Evolutionary conservation across 2,888 invertebrate species (phyloP).

Genomic region (Elysia crispata): DNA sequence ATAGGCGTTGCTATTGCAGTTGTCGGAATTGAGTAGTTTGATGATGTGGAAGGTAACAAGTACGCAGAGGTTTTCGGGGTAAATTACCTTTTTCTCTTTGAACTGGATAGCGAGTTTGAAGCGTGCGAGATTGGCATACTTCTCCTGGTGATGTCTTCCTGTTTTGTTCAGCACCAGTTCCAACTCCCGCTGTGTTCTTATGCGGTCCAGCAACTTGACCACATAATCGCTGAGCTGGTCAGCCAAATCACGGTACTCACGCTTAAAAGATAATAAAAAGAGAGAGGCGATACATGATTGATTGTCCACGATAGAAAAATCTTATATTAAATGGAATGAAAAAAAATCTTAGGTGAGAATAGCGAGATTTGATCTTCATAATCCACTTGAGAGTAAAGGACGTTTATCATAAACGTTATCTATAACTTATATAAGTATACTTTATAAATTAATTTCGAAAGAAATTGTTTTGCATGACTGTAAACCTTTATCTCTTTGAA

Average conservation of each 20-base stretch:
- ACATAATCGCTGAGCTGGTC: conserved; percentile 74
- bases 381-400: too few relatives aligned
- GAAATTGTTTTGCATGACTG: too few relatives aligned
- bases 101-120: conserved; percentile 73
- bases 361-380: too few relatives aligned
- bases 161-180: conserved; percentile 74
- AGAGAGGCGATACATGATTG: too few relatives aligned
- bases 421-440: too few relatives aligned
- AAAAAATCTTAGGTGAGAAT: too few relatives aligned
- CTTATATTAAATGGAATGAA: not conserved
- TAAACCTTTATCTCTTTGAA: too few relatives aligned
- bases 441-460: too few relatives aligned
- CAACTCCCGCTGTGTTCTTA: conserved; percentile 74
- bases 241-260: conserved; percentile 72
- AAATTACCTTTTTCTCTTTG: conserved; percentile 73
- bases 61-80: not conserved
- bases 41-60: not conserved
- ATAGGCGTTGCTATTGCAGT: not conserved
- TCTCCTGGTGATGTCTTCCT: conserved; percentile 64
- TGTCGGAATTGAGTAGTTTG: not conserved
- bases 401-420: too few relatives aligned
- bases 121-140: conserved; percentile 69
- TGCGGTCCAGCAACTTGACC: conserved; percentile 73
- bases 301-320: too few relatives aligned
- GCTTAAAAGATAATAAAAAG: conserved; percentile 56